Conservation (phyloP, 1,140 invertebrate genomes). For the Cotesia chilonis region DNA sequence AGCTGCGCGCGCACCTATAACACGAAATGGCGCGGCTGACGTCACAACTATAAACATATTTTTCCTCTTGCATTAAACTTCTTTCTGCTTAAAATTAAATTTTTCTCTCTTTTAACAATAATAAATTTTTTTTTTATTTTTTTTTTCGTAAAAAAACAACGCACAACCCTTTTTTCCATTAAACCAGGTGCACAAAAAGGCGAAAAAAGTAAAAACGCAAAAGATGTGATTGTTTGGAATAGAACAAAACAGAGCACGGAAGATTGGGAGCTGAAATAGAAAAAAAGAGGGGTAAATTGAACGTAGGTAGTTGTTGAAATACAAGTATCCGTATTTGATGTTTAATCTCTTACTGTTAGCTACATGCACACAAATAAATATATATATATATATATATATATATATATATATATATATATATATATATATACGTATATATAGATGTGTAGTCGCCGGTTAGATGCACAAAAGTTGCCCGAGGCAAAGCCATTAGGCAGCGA, state of each 20-base stretch:
- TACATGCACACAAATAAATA: too few species aligned
- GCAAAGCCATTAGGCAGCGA: conserved; percentile 56
- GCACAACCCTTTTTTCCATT: too few species aligned
- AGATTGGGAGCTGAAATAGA: neutral
- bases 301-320: neutral
- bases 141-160: too few species aligned
- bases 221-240: neutral
- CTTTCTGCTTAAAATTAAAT: too few species aligned
- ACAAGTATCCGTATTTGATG: conserved; percentile 31
- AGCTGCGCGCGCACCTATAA: too few species aligned
- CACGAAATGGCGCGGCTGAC: too few species aligned
- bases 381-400: conserved; percentile 16
- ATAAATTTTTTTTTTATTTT: too few species aligned
- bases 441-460: conserved; percentile 30
- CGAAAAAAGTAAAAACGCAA: too few species aligned
- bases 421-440: conserved; percentile 14
- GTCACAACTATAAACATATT: too few species aligned
- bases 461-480: conserved; percentile 41
- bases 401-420: conserved; percentile 11
- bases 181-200: too few species aligned
- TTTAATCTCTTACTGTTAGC: conserved; percentile 12
- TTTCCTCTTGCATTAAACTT: too few species aligned
- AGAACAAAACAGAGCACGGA: neutral
- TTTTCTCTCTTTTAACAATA: too few species aligned
- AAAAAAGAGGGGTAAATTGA: neutral